Evolutionary conservation across 2,113 vertebrate species (phyloP).

Genomic region (Brienomyrus longianalis): DNA sequence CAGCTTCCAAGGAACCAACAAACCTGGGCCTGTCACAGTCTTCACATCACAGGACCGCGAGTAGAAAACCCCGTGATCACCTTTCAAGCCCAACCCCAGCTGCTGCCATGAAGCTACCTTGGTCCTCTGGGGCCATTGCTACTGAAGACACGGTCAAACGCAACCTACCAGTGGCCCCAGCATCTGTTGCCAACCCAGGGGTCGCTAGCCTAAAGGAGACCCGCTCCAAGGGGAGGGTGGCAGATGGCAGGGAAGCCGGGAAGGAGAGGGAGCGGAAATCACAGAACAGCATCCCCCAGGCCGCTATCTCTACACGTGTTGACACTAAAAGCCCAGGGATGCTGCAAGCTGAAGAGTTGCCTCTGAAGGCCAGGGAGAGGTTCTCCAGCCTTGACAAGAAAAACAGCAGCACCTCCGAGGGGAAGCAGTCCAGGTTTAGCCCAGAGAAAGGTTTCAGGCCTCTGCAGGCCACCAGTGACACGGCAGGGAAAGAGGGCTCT

Average conservation of each 20-base stretch:
- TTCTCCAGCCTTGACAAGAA: slow-evolving; percentile 51
- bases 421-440: slow-evolving; percentile 48
- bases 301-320: not conserved
- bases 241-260: slow-evolving; percentile 51
- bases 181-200: slow-evolving; percentile 27
- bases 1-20: slow-evolving; percentile 66
- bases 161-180: slow-evolving; percentile 38
- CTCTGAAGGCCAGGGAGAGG: slow-evolving; percentile 59
- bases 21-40: slow-evolving; percentile 50
- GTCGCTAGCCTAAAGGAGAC: slow-evolving; percentile 61
- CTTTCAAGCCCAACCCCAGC: slow-evolving; percentile 43
- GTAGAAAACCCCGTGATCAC: slow-evolving; percentile 56
- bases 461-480: slow-evolving; percentile 46
- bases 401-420: slow-evolving; percentile 53
- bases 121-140: slow-evolving; percentile 44
- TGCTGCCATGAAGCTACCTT: slow-evolving; percentile 48
- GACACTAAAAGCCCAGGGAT: slow-evolving; percentile 35
- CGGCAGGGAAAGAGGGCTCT: slow-evolving; percentile 57
- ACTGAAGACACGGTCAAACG: slow-evolving; percentile 54
- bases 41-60: slow-evolving; percentile 47
- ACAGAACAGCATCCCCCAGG: slow-evolving; percentile 10
- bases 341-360: slow-evolving; percentile 54
- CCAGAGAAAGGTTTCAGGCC: slow-evolving; percentile 44
- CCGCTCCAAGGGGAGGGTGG: slow-evolving; percentile 54
- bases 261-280: slow-evolving; percentile 51